Evolutionary conservation across 2,888 invertebrate species (phyloP).

Genomic region (Drosophila histrio): DNA sequence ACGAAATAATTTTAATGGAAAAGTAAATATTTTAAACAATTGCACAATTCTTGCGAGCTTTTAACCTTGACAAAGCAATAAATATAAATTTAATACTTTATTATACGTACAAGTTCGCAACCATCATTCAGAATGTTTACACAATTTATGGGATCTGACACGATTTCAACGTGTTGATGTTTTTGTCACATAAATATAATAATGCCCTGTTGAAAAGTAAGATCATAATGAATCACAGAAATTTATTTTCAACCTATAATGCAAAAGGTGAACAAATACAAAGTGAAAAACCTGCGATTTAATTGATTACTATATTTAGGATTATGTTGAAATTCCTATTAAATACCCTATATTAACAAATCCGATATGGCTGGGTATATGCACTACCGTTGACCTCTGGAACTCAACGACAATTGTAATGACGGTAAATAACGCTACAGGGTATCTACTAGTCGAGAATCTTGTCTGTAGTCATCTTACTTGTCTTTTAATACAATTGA

Average conservation of each 20-base stretch:
- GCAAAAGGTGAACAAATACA: background rate
- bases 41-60: background rate
- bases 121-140: background rate
- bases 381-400: background rate
- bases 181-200: background rate
- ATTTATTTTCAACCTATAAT: too few relatives aligned
- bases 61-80: background rate
- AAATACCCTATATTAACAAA: background rate
- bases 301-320: background rate
- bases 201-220: background rate
- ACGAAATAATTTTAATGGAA: background rate
- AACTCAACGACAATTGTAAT: background rate
- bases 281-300: background rate
- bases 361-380: background rate
- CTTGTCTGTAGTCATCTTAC: background rate
- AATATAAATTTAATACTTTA: background rate
- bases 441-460: background rate
- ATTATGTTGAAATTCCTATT: background rate
- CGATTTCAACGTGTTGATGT: background rate
- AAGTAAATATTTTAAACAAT: background rate
- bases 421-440: background rate
- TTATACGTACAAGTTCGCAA: background rate
- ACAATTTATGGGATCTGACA: background rate
- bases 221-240: background rate
- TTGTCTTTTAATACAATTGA: background rate